Evolutionary conservation across 2,113 vertebrate species (phyloP).

Genomic region (Cairina moschata): DNA sequence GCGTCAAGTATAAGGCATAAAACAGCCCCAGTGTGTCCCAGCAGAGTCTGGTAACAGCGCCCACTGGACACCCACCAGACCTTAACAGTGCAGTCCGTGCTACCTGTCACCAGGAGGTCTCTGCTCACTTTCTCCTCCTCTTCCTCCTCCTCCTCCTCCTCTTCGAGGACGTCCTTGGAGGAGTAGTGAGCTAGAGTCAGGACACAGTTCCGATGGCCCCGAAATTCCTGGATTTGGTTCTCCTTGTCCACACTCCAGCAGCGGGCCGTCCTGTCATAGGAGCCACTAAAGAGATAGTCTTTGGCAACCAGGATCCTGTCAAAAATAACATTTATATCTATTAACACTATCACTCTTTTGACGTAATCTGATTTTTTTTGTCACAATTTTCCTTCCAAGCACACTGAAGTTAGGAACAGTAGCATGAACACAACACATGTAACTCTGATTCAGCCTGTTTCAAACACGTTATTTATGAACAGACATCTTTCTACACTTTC

Average conservation of each 20-base stretch:
- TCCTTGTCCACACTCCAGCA: slow-evolving; percentile 81
- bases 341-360: background rate
- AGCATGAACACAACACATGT: background rate
- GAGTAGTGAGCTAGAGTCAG: slow-evolving; percentile 79
- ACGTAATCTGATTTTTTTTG: background rate
- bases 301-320: slow-evolving; percentile 79
- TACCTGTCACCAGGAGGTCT: slow-evolving; percentile 84
- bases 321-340: background rate
- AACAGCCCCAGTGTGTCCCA: slow-evolving; percentile 82
- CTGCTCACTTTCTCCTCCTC: slow-evolving; percentile 65
- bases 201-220: slow-evolving; percentile 84
- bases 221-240: slow-evolving; percentile 78
- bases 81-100: slow-evolving; percentile 82
- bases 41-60: slow-evolving; percentile 81
- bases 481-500: background rate
- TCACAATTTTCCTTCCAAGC: background rate
- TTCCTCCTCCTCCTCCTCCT: slow-evolving; percentile 58
- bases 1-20: slow-evolving; percentile 80
- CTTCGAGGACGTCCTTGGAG: slow-evolving; percentile 72
- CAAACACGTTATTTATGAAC: background rate
- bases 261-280: slow-evolving; percentile 82
- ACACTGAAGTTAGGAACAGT: background rate
- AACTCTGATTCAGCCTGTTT: background rate
- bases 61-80: slow-evolving; percentile 85
- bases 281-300: slow-evolving; percentile 82